Base-by-base conservation (phyloP, 2,888 invertebrate genomes). In the Aelia acuminata region DNA sequence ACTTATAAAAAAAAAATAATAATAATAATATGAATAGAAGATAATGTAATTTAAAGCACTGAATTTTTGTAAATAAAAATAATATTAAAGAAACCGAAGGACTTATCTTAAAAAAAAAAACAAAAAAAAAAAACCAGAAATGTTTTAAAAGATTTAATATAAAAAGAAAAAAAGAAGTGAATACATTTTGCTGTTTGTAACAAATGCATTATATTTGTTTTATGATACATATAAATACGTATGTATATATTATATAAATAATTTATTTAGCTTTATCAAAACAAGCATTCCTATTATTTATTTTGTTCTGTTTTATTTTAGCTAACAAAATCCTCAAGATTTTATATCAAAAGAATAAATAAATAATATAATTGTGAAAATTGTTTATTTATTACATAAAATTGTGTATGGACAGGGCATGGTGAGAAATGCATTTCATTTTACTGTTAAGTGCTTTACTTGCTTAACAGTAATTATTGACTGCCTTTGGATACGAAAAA, bases 11-110 rank as follows among this genome's bases (percentile, higher is more conserved):
- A 26, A 84, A 85, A 85, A 35, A 50, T 31, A 85, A 84, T 50
- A 53, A 85, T 53, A 86, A 5, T 43, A 70, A 63, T 57, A 20
- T 63, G 26, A 80, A 47, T 70, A 87, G 63, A 49, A 84, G 43
- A 63, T 89, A 89, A 87, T 89, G 89, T 89, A 87, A 89, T 89
- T 87, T 89, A 84, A 89, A 89, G 89, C 89, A 89, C 89, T 89
- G 89, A 89, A 87, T 88, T 89, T 89, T 87, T 89, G 87, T 87
- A 87, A 57, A 87, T 87, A 87, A 87, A 87, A 70, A 87, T 87
- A 70, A 87, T 87, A 63, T 70, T 87, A 87, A 63, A 57, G 87
- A 87, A 87, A 87, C 50, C 87, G 87, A 87, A 87, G 87, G 87
- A 87, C 87, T 87, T 87, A 87, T 87, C 75, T 39, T 75, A 75